phyloP scores from a whole-genome alignment of 2,797 vertebrate genomes.

The Sebastolobus alascanus region DNA sequence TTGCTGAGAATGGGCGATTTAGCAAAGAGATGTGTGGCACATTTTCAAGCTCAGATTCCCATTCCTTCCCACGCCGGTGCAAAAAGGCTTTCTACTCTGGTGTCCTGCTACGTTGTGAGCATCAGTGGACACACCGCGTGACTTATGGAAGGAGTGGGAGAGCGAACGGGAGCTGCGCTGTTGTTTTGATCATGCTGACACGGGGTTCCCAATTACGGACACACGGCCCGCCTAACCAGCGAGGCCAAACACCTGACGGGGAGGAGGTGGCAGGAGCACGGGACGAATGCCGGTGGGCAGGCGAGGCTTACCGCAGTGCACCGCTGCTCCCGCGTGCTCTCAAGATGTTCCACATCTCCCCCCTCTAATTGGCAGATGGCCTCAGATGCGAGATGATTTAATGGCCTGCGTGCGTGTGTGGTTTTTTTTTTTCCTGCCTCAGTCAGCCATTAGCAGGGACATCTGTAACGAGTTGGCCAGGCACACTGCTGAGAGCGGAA shows the following conservation, averaged over 20 bases:
- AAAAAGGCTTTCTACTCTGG: slow-evolving; percentile 40
- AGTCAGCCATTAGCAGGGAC: slow-evolving; percentile 85
- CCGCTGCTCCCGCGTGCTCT: slow-evolving; percentile 71
- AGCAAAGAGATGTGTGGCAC: slow-evolving; percentile 49
- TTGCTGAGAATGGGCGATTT: slow-evolving; percentile 56
- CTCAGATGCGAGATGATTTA: slow-evolving; percentile 83
- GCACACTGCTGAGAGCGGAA: slow-evolving; percentile 78
- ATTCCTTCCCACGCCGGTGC: slow-evolving; percentile 30
- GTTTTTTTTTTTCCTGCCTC: slow-evolving; percentile 79
- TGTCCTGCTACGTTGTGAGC: slow-evolving; percentile 55
- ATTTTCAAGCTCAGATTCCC: slow-evolving; percentile 53
- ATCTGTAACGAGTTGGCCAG: slow-evolving; percentile 86
- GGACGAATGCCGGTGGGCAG: slow-evolving; percentile 61
- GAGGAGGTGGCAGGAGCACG: slow-evolving; percentile 63
- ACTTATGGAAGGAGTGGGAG: slow-evolving; percentile 41
- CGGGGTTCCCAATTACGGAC: slow-evolving; percentile 78
- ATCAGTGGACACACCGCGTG: slow-evolving; percentile 37
- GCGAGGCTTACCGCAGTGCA: slow-evolving; percentile 71
- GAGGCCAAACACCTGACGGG: slow-evolving; percentile 74
- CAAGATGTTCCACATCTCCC: slow-evolving; percentile 85
- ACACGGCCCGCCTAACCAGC: slow-evolving; percentile 59
- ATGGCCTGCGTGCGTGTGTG: slow-evolving; percentile 76
- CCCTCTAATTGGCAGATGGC: slow-evolving; percentile 85
- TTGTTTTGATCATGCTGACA: slow-evolving; percentile 79
- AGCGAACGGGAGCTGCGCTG: slow-evolving; percentile 58